Percentiles rank a stretch among this genome's conserved stretches.
Conservation (phyloP, 2,113 vertebrate species). For the Puffinus mauretanicus region DNA sequence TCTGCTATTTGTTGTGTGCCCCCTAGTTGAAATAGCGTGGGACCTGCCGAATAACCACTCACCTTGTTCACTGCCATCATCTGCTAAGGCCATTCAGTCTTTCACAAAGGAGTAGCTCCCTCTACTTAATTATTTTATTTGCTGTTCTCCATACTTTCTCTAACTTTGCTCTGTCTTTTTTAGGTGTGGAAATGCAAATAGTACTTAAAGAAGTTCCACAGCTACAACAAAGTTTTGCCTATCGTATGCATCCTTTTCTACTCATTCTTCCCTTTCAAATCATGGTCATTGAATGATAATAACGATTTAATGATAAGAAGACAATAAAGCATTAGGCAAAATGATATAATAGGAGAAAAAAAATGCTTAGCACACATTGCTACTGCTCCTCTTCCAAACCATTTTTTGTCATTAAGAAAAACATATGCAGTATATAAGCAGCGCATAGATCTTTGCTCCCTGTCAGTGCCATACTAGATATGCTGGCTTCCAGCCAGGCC, state of each 20-base stretch:
- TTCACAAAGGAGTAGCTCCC: not conserved
- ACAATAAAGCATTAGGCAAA: not conserved
- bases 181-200: not conserved
- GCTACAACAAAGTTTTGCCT: not conserved
- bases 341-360: not conserved
- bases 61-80: not conserved
- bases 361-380: not conserved
- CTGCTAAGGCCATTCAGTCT: not conserved
- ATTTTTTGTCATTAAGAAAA: not conserved
- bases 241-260: not conserved
- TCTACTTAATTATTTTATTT: not conserved
- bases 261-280: not conserved
- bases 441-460: not conserved
- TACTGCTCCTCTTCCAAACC: not conserved
- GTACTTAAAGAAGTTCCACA: not conserved
- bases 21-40: not conserved
- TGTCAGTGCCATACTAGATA: not conserved
- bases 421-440: not conserved
- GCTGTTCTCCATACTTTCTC: not conserved
- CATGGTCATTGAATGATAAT: not conserved
- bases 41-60: not conserved
- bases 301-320: not conserved
- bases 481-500: conserved; percentile 4
- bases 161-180: not conserved
- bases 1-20: not conserved